Evolutionary conservation across 2,113 vertebrate genomes (phyloP).

Genomic region (Syngnathus scovelli): DNA sequence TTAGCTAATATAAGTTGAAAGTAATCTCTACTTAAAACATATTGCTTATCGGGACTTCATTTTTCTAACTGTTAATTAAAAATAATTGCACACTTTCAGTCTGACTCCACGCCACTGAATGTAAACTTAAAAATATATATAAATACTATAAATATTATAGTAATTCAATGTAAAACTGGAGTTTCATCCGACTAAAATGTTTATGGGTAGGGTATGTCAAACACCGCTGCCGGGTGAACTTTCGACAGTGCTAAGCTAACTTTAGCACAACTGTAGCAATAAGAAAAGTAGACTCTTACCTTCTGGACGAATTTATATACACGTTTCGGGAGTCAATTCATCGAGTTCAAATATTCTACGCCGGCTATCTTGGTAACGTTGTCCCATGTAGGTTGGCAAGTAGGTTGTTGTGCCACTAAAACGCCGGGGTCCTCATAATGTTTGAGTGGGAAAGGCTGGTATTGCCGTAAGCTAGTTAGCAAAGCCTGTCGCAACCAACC

Average conservation of each 20-base stretch:
- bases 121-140: not conserved
- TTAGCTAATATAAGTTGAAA: not conserved
- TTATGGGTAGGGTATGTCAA: not conserved
- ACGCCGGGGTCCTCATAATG: not conserved
- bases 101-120: not conserved
- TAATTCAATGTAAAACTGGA: not conserved
- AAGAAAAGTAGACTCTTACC: not conserved
- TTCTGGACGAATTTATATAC: conserved; percentile 8
- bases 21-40: too few relatives aligned
- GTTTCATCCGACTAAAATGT: not conserved
- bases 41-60: not conserved
- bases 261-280: not conserved
- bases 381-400: not conserved
- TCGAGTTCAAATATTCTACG: conserved; percentile 18
- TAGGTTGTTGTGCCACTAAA: not conserved
- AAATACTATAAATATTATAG: not conserved
- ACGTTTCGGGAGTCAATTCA: conserved; percentile 20
- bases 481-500: not conserved
- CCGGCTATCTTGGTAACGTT: not conserved
- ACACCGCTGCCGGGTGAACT: not conserved
- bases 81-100: not conserved
- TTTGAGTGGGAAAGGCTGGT: not conserved
- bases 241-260: conserved; percentile 25
- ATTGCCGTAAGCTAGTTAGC: not conserved
- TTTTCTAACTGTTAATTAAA: not conserved